These are phyloP conservation scores for Epinotia nisella DNA, from an alignment of 2,888 invertebrate genomes.

Conservation along the genomic window DNA sequence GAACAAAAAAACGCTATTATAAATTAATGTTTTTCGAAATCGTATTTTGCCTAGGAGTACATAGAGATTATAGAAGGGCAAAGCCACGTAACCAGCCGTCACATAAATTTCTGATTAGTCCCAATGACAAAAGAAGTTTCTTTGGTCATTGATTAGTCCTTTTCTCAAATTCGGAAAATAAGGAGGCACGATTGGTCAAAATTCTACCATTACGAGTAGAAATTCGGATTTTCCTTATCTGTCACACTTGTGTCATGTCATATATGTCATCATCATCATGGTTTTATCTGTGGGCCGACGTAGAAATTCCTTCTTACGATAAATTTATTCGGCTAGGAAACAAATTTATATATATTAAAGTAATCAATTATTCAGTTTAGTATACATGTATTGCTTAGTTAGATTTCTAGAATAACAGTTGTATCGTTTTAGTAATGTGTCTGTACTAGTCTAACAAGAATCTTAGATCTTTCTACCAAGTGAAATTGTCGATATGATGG, in stretches of 20 bases:
- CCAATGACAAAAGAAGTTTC: no score
- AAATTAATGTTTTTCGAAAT: no score
- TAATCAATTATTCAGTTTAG: conserved; percentile 34
- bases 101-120: not conserved
- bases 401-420: conserved; percentile 9
- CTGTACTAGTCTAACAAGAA: conserved; percentile 49
- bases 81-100: conserved; percentile 14
- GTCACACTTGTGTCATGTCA: conserved; percentile 37
- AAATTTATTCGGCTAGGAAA: conserved; percentile 37
- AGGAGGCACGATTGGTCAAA: conserved; percentile 6
- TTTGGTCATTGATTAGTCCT: conserved; percentile 13
- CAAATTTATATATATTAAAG: conserved; percentile 31
- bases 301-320: conserved; percentile 36
- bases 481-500: conserved; percentile 82
- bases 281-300: conserved; percentile 40
- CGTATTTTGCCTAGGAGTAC: no score
- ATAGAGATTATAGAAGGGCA: not conserved
- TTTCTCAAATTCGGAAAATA: not conserved
- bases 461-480: conserved; percentile 48
- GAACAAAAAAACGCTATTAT: no score
- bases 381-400: conserved; percentile 19
- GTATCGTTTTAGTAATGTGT: conserved; percentile 56
- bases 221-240: conserved; percentile 24
- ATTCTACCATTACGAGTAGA: not conserved
- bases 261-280: conserved; percentile 44